Evolutionary conservation across 2,888 invertebrate genomes (phyloP).

Genomic region (Apeira syringaria): DNA sequence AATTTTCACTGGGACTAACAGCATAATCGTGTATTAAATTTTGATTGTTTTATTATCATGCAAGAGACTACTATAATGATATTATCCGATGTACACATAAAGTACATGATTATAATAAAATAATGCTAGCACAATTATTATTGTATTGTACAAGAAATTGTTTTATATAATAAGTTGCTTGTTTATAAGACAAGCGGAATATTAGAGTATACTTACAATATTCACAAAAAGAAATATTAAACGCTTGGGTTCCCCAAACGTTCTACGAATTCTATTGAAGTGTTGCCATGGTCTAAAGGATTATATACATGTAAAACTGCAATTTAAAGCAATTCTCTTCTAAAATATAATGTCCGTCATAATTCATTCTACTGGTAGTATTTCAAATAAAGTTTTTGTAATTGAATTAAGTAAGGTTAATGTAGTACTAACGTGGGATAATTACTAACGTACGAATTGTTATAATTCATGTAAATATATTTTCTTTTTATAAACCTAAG

Average conservation of each 20-base stretch:
- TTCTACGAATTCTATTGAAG: constrained; percentile 21
- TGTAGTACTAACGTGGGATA: constrained; percentile 47
- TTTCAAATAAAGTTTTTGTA: constrained; percentile 32
- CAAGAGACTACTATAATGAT: constrained; percentile 1
- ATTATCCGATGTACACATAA: constrained; percentile 8
- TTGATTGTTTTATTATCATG: neutral
- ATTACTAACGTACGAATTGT: constrained; percentile 41
- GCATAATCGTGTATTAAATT: neutral
- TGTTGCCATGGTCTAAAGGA: constrained; percentile 29
- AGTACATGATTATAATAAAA: constrained; percentile 43
- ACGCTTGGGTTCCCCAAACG: constrained; percentile 14
- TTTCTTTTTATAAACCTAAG: too few species aligned
- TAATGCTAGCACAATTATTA: constrained; percentile 45
- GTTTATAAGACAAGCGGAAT: constrained; percentile 32
- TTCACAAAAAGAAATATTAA: constrained; percentile 3
- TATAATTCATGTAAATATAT: constrained; percentile 61
- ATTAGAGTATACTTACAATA: constrained; percentile 25
- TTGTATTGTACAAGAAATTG: constrained; percentile 27
- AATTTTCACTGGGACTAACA: neutral
- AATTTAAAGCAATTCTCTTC: constrained; percentile 38
- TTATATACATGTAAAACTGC: constrained; percentile 19
- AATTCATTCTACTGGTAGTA: constrained; percentile 28
- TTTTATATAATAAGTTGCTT: constrained; percentile 35
- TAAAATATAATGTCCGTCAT: constrained; percentile 27
- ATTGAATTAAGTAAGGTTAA: constrained; percentile 33